Evolutionary conservation across 2,888 invertebrate species (phyloP), one percentile per base, ranked within the genome.

Genomic region (Papilio demoleus): DNA sequence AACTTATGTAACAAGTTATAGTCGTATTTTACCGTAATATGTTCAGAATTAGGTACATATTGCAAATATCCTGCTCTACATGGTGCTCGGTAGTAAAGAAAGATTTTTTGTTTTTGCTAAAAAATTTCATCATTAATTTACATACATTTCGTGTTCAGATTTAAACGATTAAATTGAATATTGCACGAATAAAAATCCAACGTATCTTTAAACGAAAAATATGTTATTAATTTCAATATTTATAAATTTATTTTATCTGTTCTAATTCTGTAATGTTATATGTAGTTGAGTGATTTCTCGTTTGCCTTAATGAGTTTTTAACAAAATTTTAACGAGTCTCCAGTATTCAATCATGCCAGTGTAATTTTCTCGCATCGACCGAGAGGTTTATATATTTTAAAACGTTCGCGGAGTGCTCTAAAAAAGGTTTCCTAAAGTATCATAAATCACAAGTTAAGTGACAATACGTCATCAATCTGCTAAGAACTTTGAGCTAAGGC

Each of bases 401-500:
- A 69, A 59, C 64, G 64, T 62, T 70, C 36, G 40, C 47, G 70
- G 71, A 68, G 70, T 67, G 75, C 71, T 70, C 72, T 69, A 76
- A 75, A 73, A 74, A 75, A 63, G 63, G 36, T 47, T 56, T 70
- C 68, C 71, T 70, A 74, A 77, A 78, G 74, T 74, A 72, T 77
- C 79, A 85, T 88, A 85, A 81, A 85, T 87, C 86, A 86, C 76
- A 74, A 45, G 67, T 70, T 71, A 74, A 77, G 79, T 80, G 82
- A 84, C 81, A 86, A 83, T 82, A 79, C 78, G 79, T 81, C 83
- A 84, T 85, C 82, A 80, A 85, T 86, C 80, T 82, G 76, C 76
- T 83, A 74, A 80, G 80, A 81, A 82, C 80, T 84, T 76, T 69
- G 73, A 73, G 75, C 75, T 38, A n/a, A 38, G n/a, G 71, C 67